Conservation (phyloP, 2,113 vertebrate genomes). For the Coracopsis vasa region DNA sequence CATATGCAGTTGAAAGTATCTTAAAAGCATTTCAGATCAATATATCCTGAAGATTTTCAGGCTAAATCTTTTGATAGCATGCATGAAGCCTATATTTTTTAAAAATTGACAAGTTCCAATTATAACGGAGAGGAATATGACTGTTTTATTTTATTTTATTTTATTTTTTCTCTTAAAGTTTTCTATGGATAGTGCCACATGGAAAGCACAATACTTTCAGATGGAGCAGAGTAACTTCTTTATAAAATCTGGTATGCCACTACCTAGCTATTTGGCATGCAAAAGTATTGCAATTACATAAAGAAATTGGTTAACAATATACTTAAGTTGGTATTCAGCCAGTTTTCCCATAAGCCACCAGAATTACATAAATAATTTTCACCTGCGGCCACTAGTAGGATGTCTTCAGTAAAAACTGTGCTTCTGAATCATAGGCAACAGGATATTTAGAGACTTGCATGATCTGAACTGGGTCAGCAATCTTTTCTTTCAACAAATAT, state of each 20-base stretch:
- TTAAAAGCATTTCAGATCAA: neutral
- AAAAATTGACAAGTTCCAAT: neutral
- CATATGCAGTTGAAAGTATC: neutral
- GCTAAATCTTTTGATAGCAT: neutral
- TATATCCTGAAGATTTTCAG: neutral
- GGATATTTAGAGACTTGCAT: neutral
- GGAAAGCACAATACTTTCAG: neutral
- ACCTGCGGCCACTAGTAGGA: neutral
- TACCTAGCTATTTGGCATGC: neutral
- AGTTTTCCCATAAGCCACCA: neutral
- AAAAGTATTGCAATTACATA: neutral
- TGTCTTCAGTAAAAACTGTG: neutral
- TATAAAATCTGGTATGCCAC: neutral
- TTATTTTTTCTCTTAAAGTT: neutral
- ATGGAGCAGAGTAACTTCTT: neutral
- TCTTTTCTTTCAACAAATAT: neutral
- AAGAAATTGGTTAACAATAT: neutral
- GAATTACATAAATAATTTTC: neutral
- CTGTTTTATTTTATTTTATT: neutral
- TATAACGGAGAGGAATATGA: neutral
- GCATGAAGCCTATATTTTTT: neutral
- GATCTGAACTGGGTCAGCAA: neutral
- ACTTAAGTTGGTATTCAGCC: neutral
- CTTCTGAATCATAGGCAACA: neutral
- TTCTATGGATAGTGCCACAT: neutral